A percentile compares a stretch with the other conserved stretches of the same genome.
phyloP scores from a whole-genome alignment of 2,888 invertebrate genomes.

The Cantharis rufa region DNA sequence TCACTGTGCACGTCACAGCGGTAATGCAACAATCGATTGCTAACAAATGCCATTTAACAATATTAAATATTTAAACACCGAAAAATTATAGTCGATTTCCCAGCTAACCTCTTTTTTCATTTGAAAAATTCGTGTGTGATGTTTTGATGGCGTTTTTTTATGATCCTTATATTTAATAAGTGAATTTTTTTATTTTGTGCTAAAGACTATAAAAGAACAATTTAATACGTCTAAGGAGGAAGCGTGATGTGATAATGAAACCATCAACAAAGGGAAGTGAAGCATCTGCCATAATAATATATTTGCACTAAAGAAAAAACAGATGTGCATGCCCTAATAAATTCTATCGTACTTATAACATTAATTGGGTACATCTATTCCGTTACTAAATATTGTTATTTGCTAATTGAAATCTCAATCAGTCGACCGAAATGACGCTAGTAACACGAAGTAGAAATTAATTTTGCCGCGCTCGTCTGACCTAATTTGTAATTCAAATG shows the following conservation, averaged over 20 bases:
- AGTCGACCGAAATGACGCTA: conserved; percentile 38
- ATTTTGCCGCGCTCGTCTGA: conserved; percentile 43
- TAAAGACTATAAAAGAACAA: not conserved
- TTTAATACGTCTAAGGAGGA: not conserved
- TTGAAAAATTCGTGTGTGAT: not conserved
- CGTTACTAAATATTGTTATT: conserved; percentile 49
- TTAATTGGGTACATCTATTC: conserved; percentile 46
- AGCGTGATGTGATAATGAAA: conserved; percentile 1
- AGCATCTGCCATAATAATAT: not conserved
- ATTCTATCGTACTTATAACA: conserved; percentile 35
- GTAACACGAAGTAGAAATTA: conserved; percentile 50
- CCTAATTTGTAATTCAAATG: conserved; percentile 52
- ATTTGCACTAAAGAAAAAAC: not conserved
- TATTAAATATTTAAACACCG: not conserved
- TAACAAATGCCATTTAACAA: not conserved
- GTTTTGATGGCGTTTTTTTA: not conserved
- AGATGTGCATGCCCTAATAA: conserved; percentile 2
- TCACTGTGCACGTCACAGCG: not conserved
- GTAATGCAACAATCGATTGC: not conserved
- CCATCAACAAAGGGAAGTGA: not conserved
- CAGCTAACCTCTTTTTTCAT: not conserved
- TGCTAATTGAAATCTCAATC: conserved; percentile 42
- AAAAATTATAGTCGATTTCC: not conserved
- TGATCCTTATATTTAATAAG: conserved; percentile 2
- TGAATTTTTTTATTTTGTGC: not conserved